Percentiles rank a stretch among this genome's conserved stretches.
Conservation (phyloP, 2,797 vertebrate species). For the Schizopygopsis malacanthus region DNA sequence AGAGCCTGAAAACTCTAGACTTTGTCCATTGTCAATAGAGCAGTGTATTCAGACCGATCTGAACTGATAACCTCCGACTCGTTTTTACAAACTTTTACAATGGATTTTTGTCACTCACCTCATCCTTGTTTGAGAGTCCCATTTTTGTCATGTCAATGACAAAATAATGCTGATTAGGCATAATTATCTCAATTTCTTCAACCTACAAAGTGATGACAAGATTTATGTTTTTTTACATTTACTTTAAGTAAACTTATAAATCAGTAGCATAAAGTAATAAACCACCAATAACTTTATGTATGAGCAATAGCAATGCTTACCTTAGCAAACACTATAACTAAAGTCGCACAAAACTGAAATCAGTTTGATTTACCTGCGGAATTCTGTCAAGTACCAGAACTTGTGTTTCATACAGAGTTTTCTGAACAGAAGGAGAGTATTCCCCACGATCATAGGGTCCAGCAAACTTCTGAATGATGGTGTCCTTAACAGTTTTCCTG, state of each 20-base stretch:
- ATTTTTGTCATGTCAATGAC: constrained; percentile 92
- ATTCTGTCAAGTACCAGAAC: constrained; percentile 79
- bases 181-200: constrained; percentile 89
- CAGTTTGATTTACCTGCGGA: constrained; percentile 79
- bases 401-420: constrained; percentile 91
- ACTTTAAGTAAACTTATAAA: background rate
- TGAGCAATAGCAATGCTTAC: background rate
- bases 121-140: constrained; percentile 88
- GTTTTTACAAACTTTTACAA: background rate
- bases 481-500: constrained; percentile 84
- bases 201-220: constrained; percentile 74
- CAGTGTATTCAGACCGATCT: background rate
- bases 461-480: constrained; percentile 88
- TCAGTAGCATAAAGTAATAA: background rate
- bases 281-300: too few relatives aligned
- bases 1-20: constrained; percentile 10
- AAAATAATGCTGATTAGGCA: constrained; percentile 94
- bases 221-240: background rate
- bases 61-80: background rate
- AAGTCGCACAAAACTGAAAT: background rate
- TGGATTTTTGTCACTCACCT: constrained; percentile 78
- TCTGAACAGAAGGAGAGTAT: constrained; percentile 95
- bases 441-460: constrained; percentile 87
- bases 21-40: constrained; percentile 30
- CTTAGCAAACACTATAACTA: background rate